phyloP scores from a whole-genome alignment of 2,113 vertebrate species.

The Myrmecobius fasciatus region DNA sequence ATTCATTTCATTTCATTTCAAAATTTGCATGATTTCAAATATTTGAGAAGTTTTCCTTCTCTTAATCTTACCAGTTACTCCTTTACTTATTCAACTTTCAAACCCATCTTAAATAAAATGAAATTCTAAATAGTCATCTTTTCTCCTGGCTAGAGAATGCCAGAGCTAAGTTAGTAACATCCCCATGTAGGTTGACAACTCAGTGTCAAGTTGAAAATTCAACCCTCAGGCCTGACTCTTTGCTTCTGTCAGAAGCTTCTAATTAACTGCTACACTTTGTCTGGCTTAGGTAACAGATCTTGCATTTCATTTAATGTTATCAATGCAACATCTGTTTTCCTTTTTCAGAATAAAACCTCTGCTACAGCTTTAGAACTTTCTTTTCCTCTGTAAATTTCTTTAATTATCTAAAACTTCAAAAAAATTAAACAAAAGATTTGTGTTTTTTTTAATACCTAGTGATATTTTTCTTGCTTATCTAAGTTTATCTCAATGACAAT shows the following conservation, averaged over 20 bases:
- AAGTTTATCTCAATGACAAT: neutral
- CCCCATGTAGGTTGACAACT: neutral
- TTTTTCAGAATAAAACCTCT: neutral
- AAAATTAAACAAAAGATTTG: neutral
- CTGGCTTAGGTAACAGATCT: neutral
- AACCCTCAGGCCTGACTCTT: neutral
- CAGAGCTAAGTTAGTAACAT: neutral
- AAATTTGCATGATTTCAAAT: neutral
- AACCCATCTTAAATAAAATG: neutral
- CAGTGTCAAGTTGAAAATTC: neutral
- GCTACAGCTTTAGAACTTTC: neutral
- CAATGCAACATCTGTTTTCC: neutral
- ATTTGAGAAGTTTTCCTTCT: neutral
- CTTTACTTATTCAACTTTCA: neutral
- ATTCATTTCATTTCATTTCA: neutral
- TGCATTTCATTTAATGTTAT: neutral
- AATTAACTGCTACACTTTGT: neutral
- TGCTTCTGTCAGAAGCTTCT: neutral
- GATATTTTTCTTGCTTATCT: neutral
- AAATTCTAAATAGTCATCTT: neutral
- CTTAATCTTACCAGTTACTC: neutral
- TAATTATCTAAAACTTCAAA: neutral
- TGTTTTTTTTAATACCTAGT: neutral
- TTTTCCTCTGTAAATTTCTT: neutral
- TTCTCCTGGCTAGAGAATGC: neutral